Conservation (phyloP, 2,888 invertebrate species). For the Zele albiditarsus region DNA sequence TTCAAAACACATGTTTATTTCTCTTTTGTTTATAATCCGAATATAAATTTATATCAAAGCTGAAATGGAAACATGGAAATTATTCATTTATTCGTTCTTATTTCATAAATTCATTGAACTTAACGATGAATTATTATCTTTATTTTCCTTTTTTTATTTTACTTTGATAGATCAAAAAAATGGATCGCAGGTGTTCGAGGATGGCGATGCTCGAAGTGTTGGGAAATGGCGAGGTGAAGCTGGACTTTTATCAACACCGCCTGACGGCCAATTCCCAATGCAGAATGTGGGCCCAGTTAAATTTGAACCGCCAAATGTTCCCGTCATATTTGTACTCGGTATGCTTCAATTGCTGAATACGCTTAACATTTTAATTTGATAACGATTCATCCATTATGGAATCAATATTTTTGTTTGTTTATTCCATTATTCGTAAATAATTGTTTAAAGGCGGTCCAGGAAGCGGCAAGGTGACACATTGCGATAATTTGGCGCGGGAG, state of each 20-base stretch:
- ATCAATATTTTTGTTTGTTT: no score
- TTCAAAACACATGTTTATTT: no score
- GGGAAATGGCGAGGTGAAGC: constrained; percentile 74
- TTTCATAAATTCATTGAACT: no score
- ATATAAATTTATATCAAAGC: no score
- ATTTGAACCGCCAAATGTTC: constrained; percentile 89
- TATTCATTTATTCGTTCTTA: no score
- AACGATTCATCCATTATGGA: no score
- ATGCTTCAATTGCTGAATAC: constrained; percentile 58
- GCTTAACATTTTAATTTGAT: no score
- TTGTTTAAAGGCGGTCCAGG: constrained; percentile 88
- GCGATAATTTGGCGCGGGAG: constrained; percentile 92
- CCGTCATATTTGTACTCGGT: constrained; percentile 92
- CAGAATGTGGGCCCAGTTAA: constrained; percentile 87
- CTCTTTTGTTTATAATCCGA: no score
- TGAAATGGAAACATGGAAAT: no score
- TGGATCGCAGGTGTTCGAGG: constrained; percentile 79
- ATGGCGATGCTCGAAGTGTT: constrained; percentile 71
- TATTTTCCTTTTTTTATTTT: constrained; percentile 23
- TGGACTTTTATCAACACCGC: constrained; percentile 77
- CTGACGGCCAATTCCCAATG: constrained; percentile 83
- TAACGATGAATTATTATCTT: no score
- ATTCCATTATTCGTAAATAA: constrained; percentile 3
- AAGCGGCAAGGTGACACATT: constrained; percentile 98
- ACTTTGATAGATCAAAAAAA: constrained; percentile 83